These are phyloP conservation scores for Loris lydekkerianus DNA, from an alignment of 2,797 vertebrate species.

Conservation along the genomic window DNA sequence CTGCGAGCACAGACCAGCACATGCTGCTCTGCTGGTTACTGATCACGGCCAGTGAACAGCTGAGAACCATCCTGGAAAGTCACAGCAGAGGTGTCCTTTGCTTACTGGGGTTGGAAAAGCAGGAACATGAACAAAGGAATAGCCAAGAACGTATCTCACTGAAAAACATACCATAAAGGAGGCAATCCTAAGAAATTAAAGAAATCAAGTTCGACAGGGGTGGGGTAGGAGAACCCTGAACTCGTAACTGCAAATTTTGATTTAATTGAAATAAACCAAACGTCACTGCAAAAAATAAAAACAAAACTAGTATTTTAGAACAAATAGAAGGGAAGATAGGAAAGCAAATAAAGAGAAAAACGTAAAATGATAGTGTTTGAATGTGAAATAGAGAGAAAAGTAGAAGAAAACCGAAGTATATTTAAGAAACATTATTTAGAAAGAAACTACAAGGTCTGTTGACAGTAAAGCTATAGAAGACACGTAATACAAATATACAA, in stretches of 20 bases:
- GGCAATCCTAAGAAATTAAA: slow-evolving; percentile 27
- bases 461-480: neutral
- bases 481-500: neutral
- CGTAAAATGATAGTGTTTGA: slow-evolving; percentile 16
- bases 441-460: neutral
- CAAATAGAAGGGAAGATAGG: neutral
- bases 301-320: slow-evolving; percentile 69
- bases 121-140: neutral
- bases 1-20: neutral
- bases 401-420: neutral
- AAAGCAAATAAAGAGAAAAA: slow-evolving; percentile 61
- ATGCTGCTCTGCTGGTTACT: neutral
- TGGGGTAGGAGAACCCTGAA: neutral
- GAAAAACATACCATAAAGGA: slow-evolving; percentile 37
- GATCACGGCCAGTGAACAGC: neutral
- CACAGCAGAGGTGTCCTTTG: neutral
- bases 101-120: neutral
- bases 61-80: neutral
- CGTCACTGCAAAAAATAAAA: slow-evolving; percentile 4
- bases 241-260: slow-evolving; percentile 50
- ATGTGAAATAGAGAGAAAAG: slow-evolving; percentile 14
- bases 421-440: slow-evolving; percentile 20
- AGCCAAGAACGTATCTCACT: neutral
- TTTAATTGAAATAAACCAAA: slow-evolving; percentile 63
- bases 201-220: slow-evolving; percentile 34